Evolutionary conservation across 1,140 invertebrate species (phyloP), one percentile per base, ranked within the genome.

Genomic region (Bombus terrestris): DNA sequence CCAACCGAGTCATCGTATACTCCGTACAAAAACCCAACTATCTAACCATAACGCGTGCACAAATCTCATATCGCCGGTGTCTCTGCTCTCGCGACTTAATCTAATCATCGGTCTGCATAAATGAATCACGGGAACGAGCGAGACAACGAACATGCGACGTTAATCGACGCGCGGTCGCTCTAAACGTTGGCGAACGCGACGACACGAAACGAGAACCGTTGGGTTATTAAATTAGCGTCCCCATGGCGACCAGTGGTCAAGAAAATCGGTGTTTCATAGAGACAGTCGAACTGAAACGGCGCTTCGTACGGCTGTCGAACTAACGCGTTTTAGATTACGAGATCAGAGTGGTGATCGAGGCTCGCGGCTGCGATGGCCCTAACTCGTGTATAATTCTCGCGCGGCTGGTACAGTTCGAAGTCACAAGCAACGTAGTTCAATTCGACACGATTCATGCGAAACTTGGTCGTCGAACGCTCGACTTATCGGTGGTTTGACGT

Each of bases 221-320:
- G 69, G 69, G 66, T 93, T 93, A 93, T 93, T 93, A 90, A 93
- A 92, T 94, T 94, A 94, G 92, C 81, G 91, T 93, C 83, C 78
- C 92, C 88, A 94, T 94, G 92, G 86, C 91, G 80, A 93, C 92
- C 53, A 69, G 82, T 86, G 91, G 79, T 86, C 83, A 89, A 93
- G 89, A 84, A 91, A 92, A 92, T 93, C 85, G 82, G 85, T 81
- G 86, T 86, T 76, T 79, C 81, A 77, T 66, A 76, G 76, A 91
- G 74, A 91, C 88, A 91, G 89, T 93, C 86, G 85, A 91, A 87
- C 75, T 81, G 66, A 81, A 85, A 28, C 83, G 68, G 28, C 43
- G 72, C 71, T 28, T 89, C 77, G 72, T 66, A 28, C 76, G 72
- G 69, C 53, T 64, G 62, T 81, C 85, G 39, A n/a, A 62, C 0